phyloP scores from a whole-genome alignment of 2,113 vertebrate genomes.

The Tetraodon nigroviridis region DNA sequence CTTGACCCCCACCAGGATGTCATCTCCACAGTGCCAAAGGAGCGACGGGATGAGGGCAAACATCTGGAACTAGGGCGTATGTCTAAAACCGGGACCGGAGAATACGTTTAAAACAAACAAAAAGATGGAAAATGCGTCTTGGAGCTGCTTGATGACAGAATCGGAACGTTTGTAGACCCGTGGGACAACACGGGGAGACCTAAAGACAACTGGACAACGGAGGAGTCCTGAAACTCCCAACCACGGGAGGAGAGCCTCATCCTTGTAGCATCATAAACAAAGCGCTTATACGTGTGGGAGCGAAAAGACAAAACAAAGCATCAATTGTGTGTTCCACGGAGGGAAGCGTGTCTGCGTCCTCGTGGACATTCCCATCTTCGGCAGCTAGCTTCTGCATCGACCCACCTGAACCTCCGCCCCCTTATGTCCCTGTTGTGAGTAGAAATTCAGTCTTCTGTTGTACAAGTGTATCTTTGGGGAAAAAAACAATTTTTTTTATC shows the following conservation, averaged over 20 bases:
- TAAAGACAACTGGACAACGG: constrained; percentile 22
- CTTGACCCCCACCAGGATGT: constrained; percentile 36
- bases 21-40: constrained; percentile 90
- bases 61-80: too few species aligned
- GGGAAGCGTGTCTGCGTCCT: constrained; percentile 71
- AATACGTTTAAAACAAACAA: constrained; percentile 4
- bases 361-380: constrained; percentile 80
- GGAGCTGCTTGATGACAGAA: too few species aligned
- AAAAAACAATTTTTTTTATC: constrained; percentile 78
- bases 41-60: constrained; percentile 23
- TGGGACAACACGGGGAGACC: constrained; percentile 10
- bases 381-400: constrained; percentile 85
- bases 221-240: constrained; percentile 12
- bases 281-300: constrained; percentile 38
- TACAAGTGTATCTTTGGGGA: constrained; percentile 85
- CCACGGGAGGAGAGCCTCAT: constrained; percentile 20
- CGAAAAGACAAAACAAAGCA: constrained; percentile 24
- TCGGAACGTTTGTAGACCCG: too few species aligned
- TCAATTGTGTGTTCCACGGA: constrained; percentile 64
- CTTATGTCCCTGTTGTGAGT: constrained; percentile 67
- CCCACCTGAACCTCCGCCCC: not conserved
- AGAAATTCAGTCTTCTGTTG: constrained; percentile 90
- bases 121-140: not conserved
- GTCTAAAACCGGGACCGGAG: too few species aligned
- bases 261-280: constrained; percentile 53